Evolutionary conservation across 2,113 vertebrate species (phyloP), one percentile per base, ranked within the genome.

Genomic region (Malurus alboscapulatus): DNA sequence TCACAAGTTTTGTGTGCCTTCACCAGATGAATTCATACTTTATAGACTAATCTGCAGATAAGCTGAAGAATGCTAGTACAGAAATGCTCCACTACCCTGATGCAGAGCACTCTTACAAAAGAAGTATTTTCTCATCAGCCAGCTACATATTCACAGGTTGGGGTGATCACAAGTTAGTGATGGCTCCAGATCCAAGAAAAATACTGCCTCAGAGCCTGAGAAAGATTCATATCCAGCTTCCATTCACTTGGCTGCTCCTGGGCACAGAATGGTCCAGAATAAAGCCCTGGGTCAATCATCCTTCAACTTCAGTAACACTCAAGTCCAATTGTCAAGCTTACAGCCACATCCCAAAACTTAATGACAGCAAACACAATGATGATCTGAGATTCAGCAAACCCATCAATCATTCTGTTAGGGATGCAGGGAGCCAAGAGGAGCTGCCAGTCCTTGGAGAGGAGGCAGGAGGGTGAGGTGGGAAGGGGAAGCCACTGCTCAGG

Each of bases 301-400:
- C 57, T 74, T 22, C 63, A 66, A 0, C 13, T 50, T n/a, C 36
- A 57, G 17, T 9, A 50, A 77, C 25, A 9, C 22, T 40, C 50
- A 36, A 88, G 24, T 30, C 24, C 29, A 36, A 16, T 4, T 10
- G 14, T 6, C 40, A 15, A 3, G 69, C 81, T 81, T 65, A 61
- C 15, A 77, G 54, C 27, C n/a, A 19, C 14, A 44, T 30, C 30
- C 19, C 58, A 50, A 50, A 81, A 69, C 6, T 30, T 53, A 26
- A 83, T 42, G 27, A 14, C 22, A 44, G 42, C 24, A 55, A 72
- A 62, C 22, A 63, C 0, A 0, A 45, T 4, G 67, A 44, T 26
- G 16, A 48, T 16, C 63, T 45, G 55, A 78, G 68, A 50, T 34
- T 29, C 22, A 50, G 57, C 38, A 82, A 67, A 82, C 18, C 71